phyloP scores from a whole-genome alignment of 1,140 invertebrate genomes.

The Panagrolaimus sp. region DNA sequence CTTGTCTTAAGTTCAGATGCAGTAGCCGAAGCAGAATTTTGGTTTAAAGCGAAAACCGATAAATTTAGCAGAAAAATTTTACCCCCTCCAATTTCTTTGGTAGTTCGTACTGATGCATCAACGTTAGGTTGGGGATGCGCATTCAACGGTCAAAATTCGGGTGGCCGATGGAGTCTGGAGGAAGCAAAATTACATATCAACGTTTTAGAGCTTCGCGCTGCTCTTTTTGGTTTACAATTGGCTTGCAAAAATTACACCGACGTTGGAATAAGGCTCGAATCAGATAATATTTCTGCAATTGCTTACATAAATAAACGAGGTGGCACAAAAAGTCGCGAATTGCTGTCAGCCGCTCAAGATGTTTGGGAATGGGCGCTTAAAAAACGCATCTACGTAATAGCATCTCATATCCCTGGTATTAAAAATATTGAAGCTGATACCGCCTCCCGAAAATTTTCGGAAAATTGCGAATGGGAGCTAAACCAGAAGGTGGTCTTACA shows the following conservation, averaged over 20 bases:
- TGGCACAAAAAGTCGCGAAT: background rate
- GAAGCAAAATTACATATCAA: background rate
- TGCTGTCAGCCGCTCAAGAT: background rate
- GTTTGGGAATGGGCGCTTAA: background rate
- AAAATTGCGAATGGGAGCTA: conserved; percentile 7
- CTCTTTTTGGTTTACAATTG: background rate
- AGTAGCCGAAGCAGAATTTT: background rate
- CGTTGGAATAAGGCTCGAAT: background rate
- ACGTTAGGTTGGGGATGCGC: background rate
- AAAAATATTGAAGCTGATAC: background rate
- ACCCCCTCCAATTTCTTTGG: background rate
- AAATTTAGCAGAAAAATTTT: background rate
- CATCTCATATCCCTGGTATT: conserved; percentile 3
- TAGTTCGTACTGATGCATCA: background rate
- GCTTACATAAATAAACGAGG: background rate
- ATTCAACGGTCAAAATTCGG: background rate
- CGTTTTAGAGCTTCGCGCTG: background rate
- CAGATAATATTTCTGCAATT: background rate
- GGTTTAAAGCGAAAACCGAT: background rate
- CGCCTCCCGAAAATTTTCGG: background rate
- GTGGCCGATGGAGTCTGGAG: background rate
- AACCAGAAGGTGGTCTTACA: background rate
- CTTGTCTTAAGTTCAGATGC: background rate
- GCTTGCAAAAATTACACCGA: background rate
- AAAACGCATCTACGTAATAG: background rate